phyloP scores from a whole-genome alignment of 1,140 invertebrate species.

The Atta cephalotes region DNA sequence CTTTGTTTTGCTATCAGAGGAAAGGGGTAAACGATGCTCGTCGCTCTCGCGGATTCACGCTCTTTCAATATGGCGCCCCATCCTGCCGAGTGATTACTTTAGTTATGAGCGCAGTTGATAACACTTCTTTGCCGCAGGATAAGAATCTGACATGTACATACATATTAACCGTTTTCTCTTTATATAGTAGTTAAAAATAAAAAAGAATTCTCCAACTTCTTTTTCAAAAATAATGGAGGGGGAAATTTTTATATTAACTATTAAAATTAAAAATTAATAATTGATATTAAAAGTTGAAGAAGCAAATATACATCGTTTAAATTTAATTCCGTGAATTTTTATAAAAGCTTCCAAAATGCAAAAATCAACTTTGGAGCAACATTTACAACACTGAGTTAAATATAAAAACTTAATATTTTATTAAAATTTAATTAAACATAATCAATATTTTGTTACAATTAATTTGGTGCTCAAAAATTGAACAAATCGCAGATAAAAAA shows the following conservation, averaged over 20 bases:
- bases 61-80: slow-evolving; percentile 60
- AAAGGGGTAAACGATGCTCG: slow-evolving; percentile 71
- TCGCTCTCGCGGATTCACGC: slow-evolving; percentile 13
- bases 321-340: background rate
- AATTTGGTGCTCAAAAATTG: background rate
- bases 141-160: background rate
- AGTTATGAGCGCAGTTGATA: slow-evolving; percentile 53
- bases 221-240: background rate
- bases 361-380: background rate
- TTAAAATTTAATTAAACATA: background rate
- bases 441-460: background rate
- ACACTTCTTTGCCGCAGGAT: slow-evolving; percentile 34
- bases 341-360: background rate
- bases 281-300: background rate
- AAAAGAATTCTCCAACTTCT: background rate
- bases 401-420: background rate
- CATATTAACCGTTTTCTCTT: background rate
- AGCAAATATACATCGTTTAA: background rate
- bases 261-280: too few relatives aligned
- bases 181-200: background rate
- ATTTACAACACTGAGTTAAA: background rate
- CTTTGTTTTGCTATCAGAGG: slow-evolving; percentile 76
- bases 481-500: slow-evolving; percentile 2
- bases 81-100: slow-evolving; percentile 25
- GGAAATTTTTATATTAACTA: background rate